Evolutionary conservation across 2,888 invertebrate species (phyloP), one percentile per base, ranked within the genome.

Genomic region (Thalpophila matura): DNA sequence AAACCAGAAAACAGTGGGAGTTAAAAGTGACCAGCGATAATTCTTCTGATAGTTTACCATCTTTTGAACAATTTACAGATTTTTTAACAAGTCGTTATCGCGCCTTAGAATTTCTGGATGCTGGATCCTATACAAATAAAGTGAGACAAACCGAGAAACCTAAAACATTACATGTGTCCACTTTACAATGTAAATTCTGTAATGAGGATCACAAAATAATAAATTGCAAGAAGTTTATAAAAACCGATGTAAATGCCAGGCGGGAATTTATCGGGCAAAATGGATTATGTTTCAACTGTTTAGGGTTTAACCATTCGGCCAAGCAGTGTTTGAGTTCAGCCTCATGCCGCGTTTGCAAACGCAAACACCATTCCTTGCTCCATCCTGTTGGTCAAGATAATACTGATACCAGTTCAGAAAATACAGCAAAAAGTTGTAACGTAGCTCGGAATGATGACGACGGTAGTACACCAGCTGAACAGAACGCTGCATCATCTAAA

Each of bases 301-400:
- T 50, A 10, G n/a, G 37, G 50, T 0, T 12, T 1, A 35, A 26
- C 24, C 50, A 50, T 1, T 50, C n/a, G 37, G 35, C 37, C 3
- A 37, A 50, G 50, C 50, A 50, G 37, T 50, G 37, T 37, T 1
- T 35, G 35, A 50, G 35, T 35, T 35, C 49, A 49, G 0, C 1
- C 1, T 14, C 16, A 16, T 49, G 35, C 14, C 49, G 35, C 1
- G 16, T 33, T 47, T 47, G 33, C 6, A 31, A 4, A 12, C 49
- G 35, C 0, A 49, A 49, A 49, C 49, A 49, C 35, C 16, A 49
- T 49, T 49, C 16, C 12, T 35, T 49, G 31, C 31, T 49, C 0
- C 35, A 49, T 35, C 3, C 35, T 16, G 24, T 4, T 1, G 26
- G 26, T 37, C n/a, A 0, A 3, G 35, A 24, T 4, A 1, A 37